Percentiles rank a stretch among this genome's conserved stretches.
These are phyloP conservation scores for Rhynchopsitta pachyrhyncha DNA, from an alignment of 2,113 vertebrate genomes.

Conservation along the genomic window DNA sequence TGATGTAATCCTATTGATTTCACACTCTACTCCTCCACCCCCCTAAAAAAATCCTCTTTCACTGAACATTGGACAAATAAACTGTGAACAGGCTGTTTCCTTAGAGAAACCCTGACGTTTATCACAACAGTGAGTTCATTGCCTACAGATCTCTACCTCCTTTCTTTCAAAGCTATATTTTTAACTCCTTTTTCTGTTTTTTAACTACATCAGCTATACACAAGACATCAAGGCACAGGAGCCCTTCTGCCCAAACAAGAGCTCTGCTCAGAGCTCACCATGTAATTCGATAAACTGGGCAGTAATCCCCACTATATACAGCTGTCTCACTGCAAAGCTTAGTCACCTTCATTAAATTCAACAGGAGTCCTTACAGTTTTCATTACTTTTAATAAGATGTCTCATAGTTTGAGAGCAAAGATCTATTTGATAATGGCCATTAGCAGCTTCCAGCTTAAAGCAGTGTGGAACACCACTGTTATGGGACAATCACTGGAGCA, in stretches of 20 bases:
- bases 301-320: neutral
- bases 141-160: neutral
- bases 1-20: neutral
- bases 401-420: neutral
- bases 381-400: neutral
- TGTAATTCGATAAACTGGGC: neutral
- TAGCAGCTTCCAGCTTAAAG: neutral
- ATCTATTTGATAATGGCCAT: neutral
- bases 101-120: neutral
- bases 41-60: neutral
- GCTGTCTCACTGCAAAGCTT: neutral
- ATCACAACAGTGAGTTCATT: neutral
- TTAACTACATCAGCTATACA: neutral
- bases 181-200: neutral
- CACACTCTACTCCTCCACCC: neutral
- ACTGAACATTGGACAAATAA: neutral
- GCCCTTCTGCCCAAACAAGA: neutral
- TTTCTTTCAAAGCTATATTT: neutral
- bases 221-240: neutral
- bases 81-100: neutral
- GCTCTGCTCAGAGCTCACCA: neutral
- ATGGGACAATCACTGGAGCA: neutral
- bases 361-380: neutral
- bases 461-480: neutral
- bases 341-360: neutral